Evolutionary conservation across 2,113 vertebrate genomes (phyloP), one percentile per base, ranked within the genome.

Genomic region (Scophthalmus maximus): DNA sequence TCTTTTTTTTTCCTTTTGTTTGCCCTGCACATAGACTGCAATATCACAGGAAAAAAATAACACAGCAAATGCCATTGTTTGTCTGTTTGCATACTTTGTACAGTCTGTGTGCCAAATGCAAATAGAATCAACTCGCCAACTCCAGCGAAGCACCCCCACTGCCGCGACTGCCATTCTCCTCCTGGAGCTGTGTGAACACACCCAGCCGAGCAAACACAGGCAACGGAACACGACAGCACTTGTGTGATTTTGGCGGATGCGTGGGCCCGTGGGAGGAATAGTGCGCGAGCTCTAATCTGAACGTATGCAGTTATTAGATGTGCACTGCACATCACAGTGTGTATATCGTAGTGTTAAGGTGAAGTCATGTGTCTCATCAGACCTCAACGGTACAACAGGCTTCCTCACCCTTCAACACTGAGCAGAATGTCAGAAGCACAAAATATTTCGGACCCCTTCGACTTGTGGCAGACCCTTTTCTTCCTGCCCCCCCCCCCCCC

Each of bases 91-190:
- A 94, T 94, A 90, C 88, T 87, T 85, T 87, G 89, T 91, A 90
- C 86, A 91, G 91, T 87, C 85, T 88, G 89, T 84, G 90, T 92
- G 92, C 84, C 90, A 93, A 92, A 94, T 92, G 92, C 92, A 94
- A 93, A 94, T 93, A 86, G 27, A 78, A 79, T 88, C 84, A 88
- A 89, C 80, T 88, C 50, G 65, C 83, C 89, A 82, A 85, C 73
- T 81, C 64, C 58, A 77, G 55, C 65, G n/a, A 61, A 75, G 62
- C 61, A 27, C 55, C 72, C 65, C 64, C 44, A 2, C 55, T 9
- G 1, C 67, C 53, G 7, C 6, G 3, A 44, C 44, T 25, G 23
- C 61, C 69, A 78, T 85, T 87, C 83, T 90, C 78, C 71, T 76
- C 44, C 36, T 73, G 69, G 32, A 87, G 80, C 73, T 69, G 78